Evolutionary conservation across 2,888 invertebrate genomes (phyloP).

Genomic region (Mylabris sibirica): DNA sequence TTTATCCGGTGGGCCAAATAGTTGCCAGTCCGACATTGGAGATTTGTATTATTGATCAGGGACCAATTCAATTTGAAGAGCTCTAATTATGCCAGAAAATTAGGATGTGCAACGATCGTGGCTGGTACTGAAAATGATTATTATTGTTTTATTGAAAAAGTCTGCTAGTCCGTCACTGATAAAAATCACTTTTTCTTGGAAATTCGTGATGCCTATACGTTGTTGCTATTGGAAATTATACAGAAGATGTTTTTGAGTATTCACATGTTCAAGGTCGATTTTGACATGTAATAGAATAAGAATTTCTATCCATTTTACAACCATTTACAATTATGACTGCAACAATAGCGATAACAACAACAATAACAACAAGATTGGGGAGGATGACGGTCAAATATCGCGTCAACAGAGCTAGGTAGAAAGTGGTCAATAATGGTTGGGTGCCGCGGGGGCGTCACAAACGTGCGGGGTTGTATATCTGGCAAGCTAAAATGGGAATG

Average conservation of each 20-base stretch:
- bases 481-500: slow-evolving; percentile 31
- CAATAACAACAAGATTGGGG: background rate
- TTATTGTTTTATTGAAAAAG: too few relatives aligned
- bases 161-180: too few relatives aligned
- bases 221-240: background rate
- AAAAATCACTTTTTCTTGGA: too few relatives aligned
- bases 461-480: slow-evolving; percentile 12
- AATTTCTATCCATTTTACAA: background rate
- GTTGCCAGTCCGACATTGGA: too few relatives aligned
- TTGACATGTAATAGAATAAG: background rate
- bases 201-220: too few relatives aligned
- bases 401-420: slow-evolving; percentile 22
- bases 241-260: background rate
- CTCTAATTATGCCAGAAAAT: too few relatives aligned
- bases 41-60: too few relatives aligned
- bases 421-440: slow-evolving; percentile 31
- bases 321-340: background rate
- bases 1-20: too few relatives aligned
- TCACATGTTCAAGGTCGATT: background rate
- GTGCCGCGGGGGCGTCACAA: slow-evolving; percentile 15
- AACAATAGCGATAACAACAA: background rate
- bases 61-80: too few relatives aligned
- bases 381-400: slow-evolving; percentile 22
- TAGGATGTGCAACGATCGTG: too few relatives aligned
- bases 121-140: too few relatives aligned